Evolutionary conservation across 2,888 invertebrate genomes (phyloP).

Genomic region (Spodoptera picta): DNA sequence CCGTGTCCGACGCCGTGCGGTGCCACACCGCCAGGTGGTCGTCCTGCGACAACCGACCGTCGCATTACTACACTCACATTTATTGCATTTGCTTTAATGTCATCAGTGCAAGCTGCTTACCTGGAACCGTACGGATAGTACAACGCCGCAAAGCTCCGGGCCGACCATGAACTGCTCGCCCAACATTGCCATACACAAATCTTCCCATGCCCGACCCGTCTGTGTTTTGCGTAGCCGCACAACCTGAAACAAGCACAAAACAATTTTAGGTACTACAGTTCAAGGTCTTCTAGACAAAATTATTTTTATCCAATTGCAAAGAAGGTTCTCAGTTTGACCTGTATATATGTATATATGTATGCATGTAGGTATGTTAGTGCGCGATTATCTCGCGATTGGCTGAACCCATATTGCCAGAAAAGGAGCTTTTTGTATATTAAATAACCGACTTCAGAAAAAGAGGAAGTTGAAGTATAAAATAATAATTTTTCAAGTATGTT

Average conservation of each 20-base stretch:
- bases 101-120: slow-evolving; percentile 70
- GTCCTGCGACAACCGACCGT: slow-evolving; percentile 89
- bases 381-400: too few relatives aligned
- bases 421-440: too few relatives aligned
- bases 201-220: slow-evolving; percentile 99
- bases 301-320: too few relatives aligned
- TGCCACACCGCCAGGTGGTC: slow-evolving; percentile 99
- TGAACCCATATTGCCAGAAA: too few relatives aligned
- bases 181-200: slow-evolving; percentile 98
- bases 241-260: slow-evolving; percentile 75
- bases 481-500: too few relatives aligned
- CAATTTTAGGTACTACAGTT: background rate
- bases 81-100: background rate
- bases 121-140: slow-evolving; percentile 97
- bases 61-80: too few relatives aligned
- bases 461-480: too few relatives aligned
- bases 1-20: slow-evolving; percentile 96
- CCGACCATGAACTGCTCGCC: slow-evolving; percentile 99
- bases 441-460: too few relatives aligned
- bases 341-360: too few relatives aligned
- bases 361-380: too few relatives aligned
- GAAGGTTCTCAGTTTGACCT: too few relatives aligned
- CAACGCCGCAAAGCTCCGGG: slow-evolving; percentile 99
- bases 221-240: slow-evolving; percentile 97
- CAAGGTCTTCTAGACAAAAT: too few relatives aligned